These are phyloP conservation scores for Dendroctonus ponderosae DNA, from an alignment of 1,140 invertebrate species.

Conservation along the genomic window DNA sequence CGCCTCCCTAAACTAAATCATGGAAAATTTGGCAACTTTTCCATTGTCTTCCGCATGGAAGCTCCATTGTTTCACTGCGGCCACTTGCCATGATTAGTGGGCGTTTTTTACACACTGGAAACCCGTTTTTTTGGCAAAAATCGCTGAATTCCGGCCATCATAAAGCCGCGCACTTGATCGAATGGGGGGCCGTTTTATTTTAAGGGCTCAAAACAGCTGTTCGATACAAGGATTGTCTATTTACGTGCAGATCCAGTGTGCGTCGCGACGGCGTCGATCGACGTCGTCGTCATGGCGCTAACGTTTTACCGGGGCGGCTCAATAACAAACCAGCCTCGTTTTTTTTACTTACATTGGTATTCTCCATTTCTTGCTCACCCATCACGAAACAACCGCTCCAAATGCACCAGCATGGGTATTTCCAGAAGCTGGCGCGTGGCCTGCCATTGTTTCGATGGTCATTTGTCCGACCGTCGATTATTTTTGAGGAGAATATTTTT, in stretches of 20 bases:
- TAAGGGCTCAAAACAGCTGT: conserved; percentile 29
- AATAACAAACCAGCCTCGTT: background rate
- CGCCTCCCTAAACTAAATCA: too few species aligned
- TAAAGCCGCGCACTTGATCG: too few species aligned
- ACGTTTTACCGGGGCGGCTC: background rate
- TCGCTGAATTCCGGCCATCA: too few species aligned
- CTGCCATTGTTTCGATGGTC: background rate
- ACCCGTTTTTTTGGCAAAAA: too few species aligned
- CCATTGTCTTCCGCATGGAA: too few species aligned
- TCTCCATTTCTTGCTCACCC: background rate
- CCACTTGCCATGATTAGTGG: too few species aligned
- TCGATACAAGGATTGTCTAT: conserved; percentile 24
- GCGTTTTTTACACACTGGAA: too few species aligned
- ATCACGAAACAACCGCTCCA: background rate
- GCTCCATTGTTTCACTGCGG: too few species aligned
- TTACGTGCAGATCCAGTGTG: conserved; percentile 13
- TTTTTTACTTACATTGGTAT: conserved; percentile 11
- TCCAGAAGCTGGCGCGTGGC: background rate
- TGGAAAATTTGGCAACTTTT: too few species aligned
- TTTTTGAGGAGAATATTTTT: conserved; percentile 1
- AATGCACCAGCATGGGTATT: conserved; percentile 1
- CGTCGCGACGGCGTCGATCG: conserved; percentile 18
- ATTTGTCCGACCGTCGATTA: conserved; percentile 1
- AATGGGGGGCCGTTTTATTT: conserved; percentile 5
- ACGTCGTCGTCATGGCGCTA: conserved; percentile 12